Percentiles rank a stretch among this genome's conserved stretches.
Evolutionary conservation across 35 echinoderm and acorn worm genomes (phyloP).

Genomic region (Eucidaris tribuloides): DNA sequence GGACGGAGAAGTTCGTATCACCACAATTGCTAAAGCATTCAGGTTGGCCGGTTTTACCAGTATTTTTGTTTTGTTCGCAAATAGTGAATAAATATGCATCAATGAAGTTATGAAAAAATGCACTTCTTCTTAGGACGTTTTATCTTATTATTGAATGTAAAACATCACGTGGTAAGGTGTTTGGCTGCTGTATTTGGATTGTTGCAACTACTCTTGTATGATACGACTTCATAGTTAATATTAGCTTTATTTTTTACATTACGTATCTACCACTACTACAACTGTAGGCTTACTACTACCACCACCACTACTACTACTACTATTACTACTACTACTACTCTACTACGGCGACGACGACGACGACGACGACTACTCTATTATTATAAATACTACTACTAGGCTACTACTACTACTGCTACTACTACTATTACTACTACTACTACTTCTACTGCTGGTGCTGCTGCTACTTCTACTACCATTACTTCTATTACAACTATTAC

Average conservation of each 20-base stretch:
- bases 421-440: slow-evolving; percentile 29
- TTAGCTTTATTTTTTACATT: not conserved
- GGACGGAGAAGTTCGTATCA: slow-evolving; percentile 25
- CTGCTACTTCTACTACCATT: not conserved
- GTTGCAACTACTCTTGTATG: not conserved
- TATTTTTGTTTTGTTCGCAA: no score
- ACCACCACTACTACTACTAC: not conserved
- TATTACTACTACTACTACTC: not conserved
- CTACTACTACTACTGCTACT: not conserved
- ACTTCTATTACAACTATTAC: not conserved
- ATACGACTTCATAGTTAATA: not conserved
- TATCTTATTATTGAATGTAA: no score
- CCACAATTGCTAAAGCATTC: not conserved
- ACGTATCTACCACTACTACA: not conserved
- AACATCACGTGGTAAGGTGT: not conserved
- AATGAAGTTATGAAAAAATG: no score
- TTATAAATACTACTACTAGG: not conserved
- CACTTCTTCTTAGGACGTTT: no score
- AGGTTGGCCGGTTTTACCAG: no score
- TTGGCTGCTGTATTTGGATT: not conserved
- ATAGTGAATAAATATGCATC: no score
- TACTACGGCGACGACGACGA: not conserved
- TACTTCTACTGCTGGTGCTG: not conserved
- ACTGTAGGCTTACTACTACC: not conserved
- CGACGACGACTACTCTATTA: not conserved